These are phyloP conservation scores for Oncorhynchus masou DNA, from an alignment of 2,113 vertebrate species.

Conservation along the genomic window DNA sequence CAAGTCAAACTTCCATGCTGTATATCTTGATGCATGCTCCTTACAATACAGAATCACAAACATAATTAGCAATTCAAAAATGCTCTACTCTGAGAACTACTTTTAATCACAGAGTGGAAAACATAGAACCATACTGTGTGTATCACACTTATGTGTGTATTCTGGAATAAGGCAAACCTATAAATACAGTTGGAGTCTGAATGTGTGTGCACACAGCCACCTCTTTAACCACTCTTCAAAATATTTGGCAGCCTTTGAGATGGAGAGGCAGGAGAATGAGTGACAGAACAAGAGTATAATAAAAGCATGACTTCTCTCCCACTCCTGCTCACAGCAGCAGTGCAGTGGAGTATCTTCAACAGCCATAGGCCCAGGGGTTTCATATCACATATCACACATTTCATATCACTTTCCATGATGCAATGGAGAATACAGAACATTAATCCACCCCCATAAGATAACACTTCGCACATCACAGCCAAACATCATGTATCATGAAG, in stretches of 20 bases:
- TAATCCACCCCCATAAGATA: not conserved
- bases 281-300: constrained; percentile 61
- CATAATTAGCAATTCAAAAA: constrained; percentile 16
- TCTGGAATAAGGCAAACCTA: constrained; percentile 39
- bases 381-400: too few relatives aligned
- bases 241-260: constrained; percentile 72
- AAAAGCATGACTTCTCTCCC: constrained; percentile 68
- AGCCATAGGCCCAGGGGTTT: constrained; percentile 3
- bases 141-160: not conserved
- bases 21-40: not conserved
- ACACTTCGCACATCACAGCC: not conserved
- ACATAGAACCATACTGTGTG: constrained; percentile 2
- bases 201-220: constrained; percentile 53
- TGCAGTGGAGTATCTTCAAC: constrained; percentile 11
- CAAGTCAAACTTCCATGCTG: not conserved
- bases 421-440: not conserved
- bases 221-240: constrained; percentile 67
- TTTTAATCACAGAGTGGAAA: constrained; percentile 13
- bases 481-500: constrained; percentile 2
- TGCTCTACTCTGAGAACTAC: not conserved
- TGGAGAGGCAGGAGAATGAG: constrained; percentile 60
- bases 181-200: constrained; percentile 42
- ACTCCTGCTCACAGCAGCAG: constrained; percentile 39
- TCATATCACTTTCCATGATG: not conserved
- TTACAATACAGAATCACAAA: constrained; percentile 5